Evolutionary conservation across 2,888 invertebrate species (phyloP).

Genomic region (Cheilosia urbana): DNA sequence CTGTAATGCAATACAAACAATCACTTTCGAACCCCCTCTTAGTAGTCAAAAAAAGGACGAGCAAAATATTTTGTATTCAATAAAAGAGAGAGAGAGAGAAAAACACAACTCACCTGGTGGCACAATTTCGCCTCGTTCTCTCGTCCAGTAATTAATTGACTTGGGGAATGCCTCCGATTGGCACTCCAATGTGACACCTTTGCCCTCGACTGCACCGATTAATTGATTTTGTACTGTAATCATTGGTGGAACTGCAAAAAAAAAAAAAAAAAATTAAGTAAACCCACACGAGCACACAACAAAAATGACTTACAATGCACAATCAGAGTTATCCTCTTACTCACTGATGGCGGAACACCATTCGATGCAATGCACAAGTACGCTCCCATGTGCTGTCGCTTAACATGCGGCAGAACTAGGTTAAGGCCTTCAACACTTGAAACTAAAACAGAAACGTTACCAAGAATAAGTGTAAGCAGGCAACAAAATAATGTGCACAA

Average conservation of each 20-base stretch:
- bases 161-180: constrained; percentile 93
- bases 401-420: constrained; percentile 88
- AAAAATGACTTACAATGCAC: constrained; percentile 88
- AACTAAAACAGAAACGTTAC: constrained; percentile 83
- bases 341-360: constrained; percentile 93
- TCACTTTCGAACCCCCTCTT: too few relatives aligned
- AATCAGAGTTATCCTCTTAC: constrained; percentile 93
- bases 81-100: not conserved
- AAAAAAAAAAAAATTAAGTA: not conserved
- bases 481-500: constrained; percentile 26
- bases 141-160: constrained; percentile 93
- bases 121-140: constrained; percentile 90
- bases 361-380: constrained; percentile 93
- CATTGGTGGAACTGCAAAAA: constrained; percentile 90
- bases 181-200: constrained; percentile 91
- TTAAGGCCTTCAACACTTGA: constrained; percentile 88
- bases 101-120: constrained; percentile 87
- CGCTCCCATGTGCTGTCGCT: constrained; percentile 91
- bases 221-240: constrained; percentile 93
- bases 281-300: not conserved
- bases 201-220: constrained; percentile 91
- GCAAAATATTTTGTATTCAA: not conserved
- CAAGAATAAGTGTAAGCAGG: constrained; percentile 20
- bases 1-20: too few relatives aligned
- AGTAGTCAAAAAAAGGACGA: not conserved